phyloP scores from a whole-genome alignment of 2,113 vertebrate genomes.

The Sylvilagus bachmani region DNA sequence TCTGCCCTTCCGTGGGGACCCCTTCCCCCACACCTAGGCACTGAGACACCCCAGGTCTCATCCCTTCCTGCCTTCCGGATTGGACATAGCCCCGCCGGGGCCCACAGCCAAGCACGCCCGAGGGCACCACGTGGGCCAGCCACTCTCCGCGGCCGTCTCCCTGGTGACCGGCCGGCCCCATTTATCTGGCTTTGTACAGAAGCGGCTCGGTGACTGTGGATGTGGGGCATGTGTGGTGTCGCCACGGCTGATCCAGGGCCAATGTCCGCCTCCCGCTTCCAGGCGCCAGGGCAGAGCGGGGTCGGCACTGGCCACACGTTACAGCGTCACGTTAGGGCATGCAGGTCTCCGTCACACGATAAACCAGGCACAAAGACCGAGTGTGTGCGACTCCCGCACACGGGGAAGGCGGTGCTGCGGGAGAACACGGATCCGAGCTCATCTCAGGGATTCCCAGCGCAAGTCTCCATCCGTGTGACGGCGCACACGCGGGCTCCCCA shows the following conservation, averaged over 20 bases:
- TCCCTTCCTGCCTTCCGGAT: neutral
- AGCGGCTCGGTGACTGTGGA: neutral
- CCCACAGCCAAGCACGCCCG: accelerated
- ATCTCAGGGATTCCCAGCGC: accelerated
- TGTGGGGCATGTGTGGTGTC: too few species aligned
- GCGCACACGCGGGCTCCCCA: accelerated
- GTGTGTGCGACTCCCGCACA: accelerated
- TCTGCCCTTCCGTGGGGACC: accelerated
- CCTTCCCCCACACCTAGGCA: accelerated
- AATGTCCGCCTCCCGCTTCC: neutral
- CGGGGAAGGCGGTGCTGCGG: accelerated
- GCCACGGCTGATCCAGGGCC: neutral
- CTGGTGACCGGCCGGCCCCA: neutral
- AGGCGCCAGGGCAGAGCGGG: accelerated
- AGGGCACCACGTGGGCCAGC: accelerated
- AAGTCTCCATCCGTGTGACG: neutral
- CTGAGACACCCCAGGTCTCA: too few species aligned
- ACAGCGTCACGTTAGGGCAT: neutral
- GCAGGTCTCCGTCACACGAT: accelerated
- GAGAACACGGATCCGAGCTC: neutral
- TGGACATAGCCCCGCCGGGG: accelerated
- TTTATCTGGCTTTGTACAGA: accelerated
- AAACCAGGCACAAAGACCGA: accelerated
- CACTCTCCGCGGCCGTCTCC: neutral
- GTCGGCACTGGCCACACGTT: neutral